Evolutionary conservation across 2,797 vertebrate genomes (phyloP), one percentile per base, ranked within the genome.

Genomic region (Tapirus indicus): DNA sequence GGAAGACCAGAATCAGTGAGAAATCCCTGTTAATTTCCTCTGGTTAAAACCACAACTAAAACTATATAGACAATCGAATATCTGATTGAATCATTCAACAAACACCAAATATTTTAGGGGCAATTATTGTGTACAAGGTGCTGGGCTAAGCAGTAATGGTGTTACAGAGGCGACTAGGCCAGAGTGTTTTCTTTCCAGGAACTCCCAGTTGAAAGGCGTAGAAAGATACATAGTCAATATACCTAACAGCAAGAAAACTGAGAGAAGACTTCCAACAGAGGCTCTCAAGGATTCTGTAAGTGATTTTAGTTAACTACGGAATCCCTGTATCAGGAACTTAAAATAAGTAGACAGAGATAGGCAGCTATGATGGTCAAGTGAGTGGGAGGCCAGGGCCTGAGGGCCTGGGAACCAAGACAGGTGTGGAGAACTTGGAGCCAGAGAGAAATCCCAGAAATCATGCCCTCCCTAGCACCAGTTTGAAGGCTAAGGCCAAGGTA

Each of bases 41-140:
- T 82, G 66, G 60, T 91, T 94, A 79, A 96, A 98, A 88, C 83
- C 88, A 95, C 78, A 91, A 96, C 38, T 89, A 62, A 93, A 83
- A 71, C 3, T 78, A 95, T 69, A 78, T 38, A 56, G 66, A 72
- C 72, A 91, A 77, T 52, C 60, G 9, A 56, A 38, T 88, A 74
- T 23, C 14, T 69, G 78, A 60, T 41, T 66, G 27, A 95, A 75
- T 71, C 84, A 25, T 14, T 72, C 25, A 27, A 54, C 44, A 69
- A 82, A 71, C 38, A 86, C 88, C 38, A 71, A 21, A 23, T 38
- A 80, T 35, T 54, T 80, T 16, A 60, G 47, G 52, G 38, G 83
- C 41, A 91, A 47, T 62, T 47, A 71, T 58, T 85, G 41, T 3
- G 2, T 52, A 35, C 7, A 35, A 54, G 82, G 68, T 17, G 58